A percentile compares a stretch with the other conserved stretches of the same genome.
Conservation (phyloP, 2,888 invertebrate genomes). For the Heliconius ismenius region DNA sequence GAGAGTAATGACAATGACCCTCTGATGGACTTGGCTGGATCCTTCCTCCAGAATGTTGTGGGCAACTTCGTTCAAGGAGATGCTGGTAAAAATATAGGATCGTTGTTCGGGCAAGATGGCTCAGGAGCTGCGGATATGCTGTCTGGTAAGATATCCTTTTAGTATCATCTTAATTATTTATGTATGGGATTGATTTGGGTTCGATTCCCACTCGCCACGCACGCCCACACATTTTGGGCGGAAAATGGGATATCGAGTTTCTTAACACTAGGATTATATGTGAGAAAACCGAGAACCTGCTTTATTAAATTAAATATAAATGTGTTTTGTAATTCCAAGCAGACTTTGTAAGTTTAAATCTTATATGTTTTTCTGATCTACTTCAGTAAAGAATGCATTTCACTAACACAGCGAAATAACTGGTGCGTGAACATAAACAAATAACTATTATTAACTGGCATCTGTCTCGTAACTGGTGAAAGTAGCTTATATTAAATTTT, state of each 20-base stretch:
- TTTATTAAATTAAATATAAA: too few species aligned
- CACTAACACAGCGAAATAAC: neutral
- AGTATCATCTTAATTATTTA: neutral
- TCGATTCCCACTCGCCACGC: too few species aligned
- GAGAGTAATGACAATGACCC: constrained; percentile 78
- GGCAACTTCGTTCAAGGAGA: constrained; percentile 86
- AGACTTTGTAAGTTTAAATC: too few species aligned
- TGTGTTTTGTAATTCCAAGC: too few species aligned
- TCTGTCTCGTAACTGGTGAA: neutral
- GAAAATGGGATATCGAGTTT: too few species aligned
- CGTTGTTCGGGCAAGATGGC: constrained; percentile 64
- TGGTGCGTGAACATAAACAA: neutral
- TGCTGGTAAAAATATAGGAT: constrained; percentile 80
- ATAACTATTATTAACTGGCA: neutral
- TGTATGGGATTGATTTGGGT: too few species aligned
- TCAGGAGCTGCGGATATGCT: constrained; percentile 74
- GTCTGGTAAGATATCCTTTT: constrained; percentile 64
- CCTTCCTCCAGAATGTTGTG: constrained; percentile 85
- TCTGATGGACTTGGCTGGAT: constrained; percentile 85
- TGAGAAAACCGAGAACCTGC: too few species aligned
- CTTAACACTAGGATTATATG: too few species aligned
- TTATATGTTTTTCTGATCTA: too few species aligned
- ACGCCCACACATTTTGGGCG: too few species aligned
- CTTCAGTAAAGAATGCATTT: too few species aligned
- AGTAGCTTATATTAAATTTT: too few species aligned